Conservation (phyloP, 1,140 invertebrate species). For the Caenorhabditis briggsae region DNA sequence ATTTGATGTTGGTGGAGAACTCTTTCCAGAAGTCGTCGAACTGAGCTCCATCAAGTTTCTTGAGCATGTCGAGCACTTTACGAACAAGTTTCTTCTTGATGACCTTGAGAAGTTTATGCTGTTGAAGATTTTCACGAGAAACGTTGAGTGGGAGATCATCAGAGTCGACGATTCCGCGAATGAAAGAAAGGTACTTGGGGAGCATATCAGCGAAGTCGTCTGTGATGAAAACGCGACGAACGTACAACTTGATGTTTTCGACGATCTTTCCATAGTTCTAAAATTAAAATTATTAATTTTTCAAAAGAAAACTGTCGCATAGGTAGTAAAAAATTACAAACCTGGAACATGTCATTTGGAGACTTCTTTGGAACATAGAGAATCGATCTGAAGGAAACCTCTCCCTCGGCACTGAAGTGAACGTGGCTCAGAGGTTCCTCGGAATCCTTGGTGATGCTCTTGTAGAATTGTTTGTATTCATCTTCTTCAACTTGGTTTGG, state of each 20-base stretch:
- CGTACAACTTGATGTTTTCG: conserved; percentile 83
- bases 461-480: conserved; percentile 95
- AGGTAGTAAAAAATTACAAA: neutral
- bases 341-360: conserved; percentile 91
- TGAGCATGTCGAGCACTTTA: conserved; percentile 94
- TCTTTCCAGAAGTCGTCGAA: conserved; percentile 98
- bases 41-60: conserved; percentile 92
- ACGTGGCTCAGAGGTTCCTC: conserved; percentile 85
- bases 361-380: conserved; percentile 91
- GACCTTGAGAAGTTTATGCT: conserved; percentile 97
- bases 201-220: conserved; percentile 99
- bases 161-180: conserved; percentile 97
- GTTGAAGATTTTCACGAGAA: conserved; percentile 93
- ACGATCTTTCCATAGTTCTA: conserved; percentile 86
- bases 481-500: conserved; percentile 87
- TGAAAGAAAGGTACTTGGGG: conserved; percentile 95
- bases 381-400: conserved; percentile 97
- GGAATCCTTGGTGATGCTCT: conserved; percentile 91
- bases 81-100: conserved; percentile 98
- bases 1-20: conserved; percentile 97
- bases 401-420: conserved; percentile 98
- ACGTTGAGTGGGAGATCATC: conserved; percentile 99
- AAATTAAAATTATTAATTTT: neutral
- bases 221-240: conserved; percentile 97
- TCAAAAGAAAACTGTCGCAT: neutral